These are phyloP conservation scores for Holothuria scabra DNA, from an alignment of 53 echinoderm and acorn worm genomes.

Conservation along the genomic window DNA sequence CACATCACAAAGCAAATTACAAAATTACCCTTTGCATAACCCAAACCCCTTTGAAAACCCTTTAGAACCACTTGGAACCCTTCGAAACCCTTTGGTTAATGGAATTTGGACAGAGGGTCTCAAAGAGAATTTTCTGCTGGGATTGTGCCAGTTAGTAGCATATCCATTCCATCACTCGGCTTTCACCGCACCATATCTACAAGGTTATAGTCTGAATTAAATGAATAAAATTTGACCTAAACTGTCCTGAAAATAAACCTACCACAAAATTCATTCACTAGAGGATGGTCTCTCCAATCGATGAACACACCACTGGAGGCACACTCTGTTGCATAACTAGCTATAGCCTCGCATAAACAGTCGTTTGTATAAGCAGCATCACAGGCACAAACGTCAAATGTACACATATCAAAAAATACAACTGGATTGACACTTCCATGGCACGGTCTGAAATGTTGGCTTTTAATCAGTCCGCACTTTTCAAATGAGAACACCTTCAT, in stretches of 20 bases:
- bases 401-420: slow-evolving; percentile 81
- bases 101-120: too few relatives aligned
- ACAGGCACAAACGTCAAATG: slow-evolving; percentile 88
- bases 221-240: too few relatives aligned
- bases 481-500: slow-evolving; percentile 75
- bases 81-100: too few relatives aligned
- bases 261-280: slow-evolving; percentile 79
- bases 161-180: too few relatives aligned
- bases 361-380: slow-evolving; percentile 57
- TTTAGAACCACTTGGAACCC: too few relatives aligned
- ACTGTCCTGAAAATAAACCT: slow-evolving; percentile 18
- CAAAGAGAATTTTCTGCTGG: too few relatives aligned
- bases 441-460: slow-evolving; percentile 72
- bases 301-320: slow-evolving; percentile 75
- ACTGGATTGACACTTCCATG: slow-evolving; percentile 81
- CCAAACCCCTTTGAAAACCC: too few relatives aligned
- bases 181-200: too few relatives aligned
- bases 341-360: slow-evolving; percentile 81
- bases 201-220: too few relatives aligned
- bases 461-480: slow-evolving; percentile 77
- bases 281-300: slow-evolving; percentile 74
- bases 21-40: too few relatives aligned
- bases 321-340: slow-evolving; percentile 81
- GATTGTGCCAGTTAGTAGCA: too few relatives aligned
- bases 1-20: too few relatives aligned